A percentile compares a stretch with the other conserved stretches of the same genome.
Evolutionary conservation across 2,797 vertebrate genomes (phyloP).

Genomic region (Amblyopsis hoosieri): DNA sequence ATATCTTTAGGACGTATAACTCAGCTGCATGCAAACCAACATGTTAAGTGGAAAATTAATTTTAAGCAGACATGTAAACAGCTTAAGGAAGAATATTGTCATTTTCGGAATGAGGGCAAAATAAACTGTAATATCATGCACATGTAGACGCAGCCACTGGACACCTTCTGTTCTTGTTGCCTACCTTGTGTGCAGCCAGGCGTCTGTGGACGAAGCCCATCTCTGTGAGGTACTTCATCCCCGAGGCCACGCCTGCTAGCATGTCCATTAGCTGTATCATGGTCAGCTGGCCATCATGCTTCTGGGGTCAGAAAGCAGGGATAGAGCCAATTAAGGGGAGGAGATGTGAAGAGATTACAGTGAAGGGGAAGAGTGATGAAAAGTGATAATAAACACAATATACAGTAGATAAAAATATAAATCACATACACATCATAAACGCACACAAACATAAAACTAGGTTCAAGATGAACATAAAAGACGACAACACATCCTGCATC

Average conservation of each 20-base stretch:
- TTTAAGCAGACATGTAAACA: no score
- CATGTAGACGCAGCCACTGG: no score
- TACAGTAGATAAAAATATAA: background rate
- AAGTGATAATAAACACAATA: background rate
- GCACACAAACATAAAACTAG: background rate
- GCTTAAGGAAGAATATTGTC: background rate
- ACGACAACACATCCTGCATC: slow-evolving; percentile 19
- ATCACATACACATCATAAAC: background rate
- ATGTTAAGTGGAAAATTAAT: no score
- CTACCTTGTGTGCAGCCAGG: slow-evolving; percentile 88
- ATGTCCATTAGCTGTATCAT: slow-evolving; percentile 87
- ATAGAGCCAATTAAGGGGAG: background rate
- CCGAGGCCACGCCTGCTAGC: slow-evolving; percentile 88
- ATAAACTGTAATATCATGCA: background rate
- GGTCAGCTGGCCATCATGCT: slow-evolving; percentile 88
- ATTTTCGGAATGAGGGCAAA: background rate
- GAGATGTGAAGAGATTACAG: background rate
- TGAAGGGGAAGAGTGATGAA: background rate
- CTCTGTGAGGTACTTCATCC: slow-evolving; percentile 96
- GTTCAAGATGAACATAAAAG: background rate
- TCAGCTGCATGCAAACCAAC: no score
- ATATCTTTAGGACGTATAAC: no score
- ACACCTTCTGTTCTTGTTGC: slow-evolving; percentile 10
- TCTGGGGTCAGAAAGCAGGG: slow-evolving; percentile 66
- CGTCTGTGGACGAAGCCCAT: slow-evolving; percentile 94